These are phyloP conservation scores for Rhizomys pruinosus DNA, from an alignment of 2,113 vertebrate genomes.

Conservation along the genomic window DNA sequence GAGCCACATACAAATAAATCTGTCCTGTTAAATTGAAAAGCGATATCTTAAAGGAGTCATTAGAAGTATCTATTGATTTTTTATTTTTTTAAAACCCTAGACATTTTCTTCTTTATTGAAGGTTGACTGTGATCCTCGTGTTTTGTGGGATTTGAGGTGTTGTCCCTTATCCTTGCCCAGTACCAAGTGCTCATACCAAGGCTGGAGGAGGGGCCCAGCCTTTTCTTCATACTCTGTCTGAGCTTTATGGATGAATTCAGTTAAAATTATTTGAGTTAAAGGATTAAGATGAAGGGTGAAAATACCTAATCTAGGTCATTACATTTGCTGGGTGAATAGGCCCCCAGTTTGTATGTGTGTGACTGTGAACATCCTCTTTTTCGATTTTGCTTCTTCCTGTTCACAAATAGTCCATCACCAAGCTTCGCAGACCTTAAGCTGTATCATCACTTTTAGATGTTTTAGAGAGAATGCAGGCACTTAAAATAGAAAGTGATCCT, in stretches of 20 bases:
- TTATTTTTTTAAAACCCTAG: slow-evolving; percentile 69
- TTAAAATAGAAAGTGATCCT: slow-evolving; percentile 72
- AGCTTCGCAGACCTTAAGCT: slow-evolving; percentile 25
- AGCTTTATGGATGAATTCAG: background rate
- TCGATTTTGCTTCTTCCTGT: background rate
- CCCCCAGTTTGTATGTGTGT: background rate
- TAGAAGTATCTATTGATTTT: slow-evolving; percentile 85
- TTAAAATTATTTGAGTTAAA: slow-evolving; percentile 47
- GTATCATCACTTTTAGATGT: slow-evolving; percentile 63
- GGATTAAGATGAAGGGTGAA: background rate
- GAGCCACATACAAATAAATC: slow-evolving; percentile 89
- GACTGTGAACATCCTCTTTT: slow-evolving; percentile 8
- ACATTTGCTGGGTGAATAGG: slow-evolving; percentile 13
- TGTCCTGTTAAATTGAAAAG: slow-evolving; percentile 90
- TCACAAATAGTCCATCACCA: background rate
- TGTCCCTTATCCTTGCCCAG: slow-evolving; percentile 23
- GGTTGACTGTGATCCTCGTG: slow-evolving; percentile 53
- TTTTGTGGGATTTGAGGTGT: slow-evolving; percentile 54
- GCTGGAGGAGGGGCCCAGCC: background rate
- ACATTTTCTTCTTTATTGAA: slow-evolving; percentile 68
- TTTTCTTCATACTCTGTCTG: slow-evolving; percentile 17
- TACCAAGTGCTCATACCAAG: background rate
- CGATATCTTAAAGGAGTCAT: slow-evolving; percentile 84
- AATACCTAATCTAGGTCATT: slow-evolving; percentile 37
- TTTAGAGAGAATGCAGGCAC: slow-evolving; percentile 63